A percentile compares a stretch with the other conserved stretches of the same genome.
These are phyloP conservation scores for Drosophila acutilabella DNA, from an alignment of 2,888 invertebrate genomes.

Conservation along the genomic window DNA sequence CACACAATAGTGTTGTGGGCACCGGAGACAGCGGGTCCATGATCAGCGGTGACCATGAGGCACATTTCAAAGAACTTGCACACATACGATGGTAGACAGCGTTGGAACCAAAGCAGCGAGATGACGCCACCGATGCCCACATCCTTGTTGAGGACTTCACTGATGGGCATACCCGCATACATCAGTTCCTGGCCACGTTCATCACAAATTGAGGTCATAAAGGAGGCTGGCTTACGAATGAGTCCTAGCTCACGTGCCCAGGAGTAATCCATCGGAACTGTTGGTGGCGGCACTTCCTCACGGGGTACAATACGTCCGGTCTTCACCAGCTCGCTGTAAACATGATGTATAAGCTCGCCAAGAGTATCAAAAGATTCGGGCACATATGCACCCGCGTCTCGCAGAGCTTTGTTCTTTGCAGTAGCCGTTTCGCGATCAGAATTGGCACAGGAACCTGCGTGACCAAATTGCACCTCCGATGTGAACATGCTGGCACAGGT, in stretches of 20 bases:
- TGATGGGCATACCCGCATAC: constrained; percentile 97
- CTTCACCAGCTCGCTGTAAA: constrained; percentile 91
- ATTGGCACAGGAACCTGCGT: constrained; percentile 99
- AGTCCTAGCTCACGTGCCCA: constrained; percentile 98
- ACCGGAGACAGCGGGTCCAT: constrained; percentile 99
- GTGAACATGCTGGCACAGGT: constrained; percentile 95
- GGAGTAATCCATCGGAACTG: constrained; percentile 99
- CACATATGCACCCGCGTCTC: constrained; percentile 94
- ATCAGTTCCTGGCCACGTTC: constrained; percentile 98
- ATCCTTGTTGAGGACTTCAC: constrained; percentile 95
- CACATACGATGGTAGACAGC: constrained; percentile 96
- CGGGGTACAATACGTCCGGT: constrained; percentile 93
- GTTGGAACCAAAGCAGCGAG: constrained; percentile 98
- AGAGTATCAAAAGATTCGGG: constrained; percentile 96
- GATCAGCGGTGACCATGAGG: constrained; percentile 99
- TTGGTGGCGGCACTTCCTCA: constrained; percentile 98
- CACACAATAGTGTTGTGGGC: constrained; percentile 99
- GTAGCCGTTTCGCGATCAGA: constrained; percentile 96
- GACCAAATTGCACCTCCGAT: constrained; percentile 98
- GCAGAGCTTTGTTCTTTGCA: constrained; percentile 94
- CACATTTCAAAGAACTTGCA: constrained; percentile 99
- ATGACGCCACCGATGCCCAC: constrained; percentile 99
- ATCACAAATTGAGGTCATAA: constrained; percentile 99
- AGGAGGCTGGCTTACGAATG: constrained; percentile 99
- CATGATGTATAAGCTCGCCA: constrained; percentile 92